Base-by-base conservation (phyloP, 1,140 invertebrate species). In the Pseudomyrmex gracilis region DNA sequence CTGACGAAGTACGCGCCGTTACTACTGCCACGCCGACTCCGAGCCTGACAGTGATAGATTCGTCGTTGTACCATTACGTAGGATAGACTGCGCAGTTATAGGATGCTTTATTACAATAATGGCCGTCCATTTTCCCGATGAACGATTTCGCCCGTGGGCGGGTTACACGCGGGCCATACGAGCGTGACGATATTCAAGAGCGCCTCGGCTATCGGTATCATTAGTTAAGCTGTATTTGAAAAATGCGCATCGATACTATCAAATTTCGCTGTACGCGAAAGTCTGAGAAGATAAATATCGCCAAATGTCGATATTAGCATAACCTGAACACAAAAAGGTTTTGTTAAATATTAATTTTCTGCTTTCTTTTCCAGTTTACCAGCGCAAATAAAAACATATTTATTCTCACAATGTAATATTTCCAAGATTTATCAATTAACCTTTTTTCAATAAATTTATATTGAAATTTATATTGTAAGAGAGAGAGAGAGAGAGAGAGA, bases 1-100 rank as follows among this genome's bases (percentile, higher is more conserved):
- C 85, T 88, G 86, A 88, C 78, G 66, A 88, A 88, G 77, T 80
- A 83, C 83, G 77, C 85, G 83, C 82, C 87, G 87, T 88, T 88
- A 88, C 87, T 61, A 88, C 86, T 88, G 87, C 82, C 86, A 83
- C 76, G 86, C 76, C 83, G 76, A 87, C 57, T 71, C 77, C 53
- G 34, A 64, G 66, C 61, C 64, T 85, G 86, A 88, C 87, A 60
- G 85, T 88, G 87, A 88, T 85, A 73, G 87, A 88, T 85, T 80
- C 85, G 70, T 80, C 57, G 53, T 66, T 80, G 85, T 87, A 88
- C 78, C 87, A 86, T 85, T 88, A 76, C 73, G 57, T 51, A 87
- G 58, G 87, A 73, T 87, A 87, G 87, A 88, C 74, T 82, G 76
- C 83, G 60, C 83, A 76, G 77, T 85, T 88, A 88, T 88, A 73